A percentile compares a stretch with the other conserved stretches of the same genome.
phyloP scores from a whole-genome alignment of 2,797 vertebrate genomes.

The Chloroceryle amazona region DNA sequence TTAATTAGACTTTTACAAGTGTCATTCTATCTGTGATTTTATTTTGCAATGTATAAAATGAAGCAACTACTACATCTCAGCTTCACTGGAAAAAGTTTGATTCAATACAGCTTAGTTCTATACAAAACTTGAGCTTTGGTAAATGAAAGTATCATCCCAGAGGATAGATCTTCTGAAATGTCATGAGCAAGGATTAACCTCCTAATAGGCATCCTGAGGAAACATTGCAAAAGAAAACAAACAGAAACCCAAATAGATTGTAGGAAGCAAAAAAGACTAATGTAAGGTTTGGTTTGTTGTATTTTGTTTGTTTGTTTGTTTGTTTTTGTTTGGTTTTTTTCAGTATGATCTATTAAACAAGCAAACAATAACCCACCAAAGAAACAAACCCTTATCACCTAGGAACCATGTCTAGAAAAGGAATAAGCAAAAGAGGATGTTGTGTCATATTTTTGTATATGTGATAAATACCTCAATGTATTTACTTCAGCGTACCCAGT shows the following conservation, averaged over 20 bases:
- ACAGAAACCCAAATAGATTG: not conserved
- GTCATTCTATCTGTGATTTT: not conserved
- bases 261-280: not conserved
- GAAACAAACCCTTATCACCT: not conserved
- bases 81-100: not conserved
- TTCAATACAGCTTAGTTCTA: not conserved
- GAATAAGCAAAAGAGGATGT: not conserved
- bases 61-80: not conserved
- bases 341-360: not conserved
- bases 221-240: not conserved
- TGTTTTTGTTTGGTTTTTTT: not conserved
- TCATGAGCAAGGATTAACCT: not conserved
- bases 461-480: not conserved
- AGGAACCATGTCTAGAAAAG: not conserved
- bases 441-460: not conserved
- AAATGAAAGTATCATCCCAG: not conserved
- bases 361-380: not conserved
- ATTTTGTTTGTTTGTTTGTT: too few relatives aligned
- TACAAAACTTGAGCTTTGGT: not conserved
- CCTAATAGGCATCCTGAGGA: not conserved
- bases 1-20: not conserved
- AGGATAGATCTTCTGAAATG: not conserved
- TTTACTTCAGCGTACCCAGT: not conserved
- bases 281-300: too few relatives aligned
- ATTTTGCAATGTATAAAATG: not conserved